Conservation (phyloP, 2,888 invertebrate genomes). For the Ennomos erosarius region DNA sequence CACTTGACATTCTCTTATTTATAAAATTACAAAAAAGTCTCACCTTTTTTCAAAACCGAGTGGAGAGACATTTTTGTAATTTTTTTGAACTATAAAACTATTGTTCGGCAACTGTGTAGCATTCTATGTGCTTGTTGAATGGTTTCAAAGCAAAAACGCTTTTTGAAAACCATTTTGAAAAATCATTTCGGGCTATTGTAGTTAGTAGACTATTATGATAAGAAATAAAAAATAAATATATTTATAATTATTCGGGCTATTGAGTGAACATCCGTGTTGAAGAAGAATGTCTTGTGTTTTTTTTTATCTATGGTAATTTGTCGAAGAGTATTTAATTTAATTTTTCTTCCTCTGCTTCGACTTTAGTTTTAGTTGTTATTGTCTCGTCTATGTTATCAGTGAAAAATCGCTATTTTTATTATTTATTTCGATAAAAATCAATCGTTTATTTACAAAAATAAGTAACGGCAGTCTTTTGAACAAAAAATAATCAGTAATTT, state of each 20-base stretch:
- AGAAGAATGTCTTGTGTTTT: slow-evolving; percentile 78
- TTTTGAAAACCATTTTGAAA: slow-evolving; percentile 57
- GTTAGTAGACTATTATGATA: slow-evolving; percentile 52
- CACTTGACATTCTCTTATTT: slow-evolving; percentile 81
- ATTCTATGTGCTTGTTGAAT: slow-evolving; percentile 57
- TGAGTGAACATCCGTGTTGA: slow-evolving; percentile 67
- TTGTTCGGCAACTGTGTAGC: slow-evolving; percentile 74
- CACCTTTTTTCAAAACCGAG: slow-evolving; percentile 31
- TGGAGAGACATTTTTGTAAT: slow-evolving; percentile 53
- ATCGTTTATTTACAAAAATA: slow-evolving; percentile 64
- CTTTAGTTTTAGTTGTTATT: slow-evolving; percentile 49
- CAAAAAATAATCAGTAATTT: slow-evolving; percentile 67
- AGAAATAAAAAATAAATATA: slow-evolving; percentile 65
- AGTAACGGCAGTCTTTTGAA: slow-evolving; percentile 81
- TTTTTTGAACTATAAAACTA: slow-evolving; percentile 72
- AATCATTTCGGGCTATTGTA: slow-evolving; percentile 81
- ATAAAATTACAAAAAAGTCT: slow-evolving; percentile 55
- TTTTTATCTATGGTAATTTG: slow-evolving; percentile 54
- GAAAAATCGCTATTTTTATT: slow-evolving; percentile 78
- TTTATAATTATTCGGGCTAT: slow-evolving; percentile 67
- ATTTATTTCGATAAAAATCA: slow-evolving; percentile 51
- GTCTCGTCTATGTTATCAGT: slow-evolving; percentile 58
- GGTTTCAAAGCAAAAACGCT: slow-evolving; percentile 49
- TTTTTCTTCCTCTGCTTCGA: slow-evolving; percentile 47
- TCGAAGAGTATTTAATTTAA: slow-evolving; percentile 51